These are phyloP conservation scores for Ips nitidus DNA, from an alignment of 1,140 invertebrate species.

Conservation along the genomic window DNA sequence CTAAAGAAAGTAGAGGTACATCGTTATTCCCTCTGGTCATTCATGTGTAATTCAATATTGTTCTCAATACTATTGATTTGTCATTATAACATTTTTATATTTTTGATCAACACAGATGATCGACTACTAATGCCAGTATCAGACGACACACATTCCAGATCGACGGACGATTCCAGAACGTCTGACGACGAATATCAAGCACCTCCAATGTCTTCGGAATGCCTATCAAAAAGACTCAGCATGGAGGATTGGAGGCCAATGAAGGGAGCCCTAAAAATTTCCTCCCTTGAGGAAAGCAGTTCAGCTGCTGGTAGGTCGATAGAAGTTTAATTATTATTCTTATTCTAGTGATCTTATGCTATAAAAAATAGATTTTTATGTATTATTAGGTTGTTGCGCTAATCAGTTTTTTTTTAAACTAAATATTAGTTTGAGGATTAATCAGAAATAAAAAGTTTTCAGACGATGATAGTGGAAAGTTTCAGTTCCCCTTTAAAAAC, in stretches of 20 bases:
- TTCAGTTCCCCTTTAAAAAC: too few relatives aligned
- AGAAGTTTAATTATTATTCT: constrained; percentile 23
- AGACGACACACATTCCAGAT: constrained; percentile 18
- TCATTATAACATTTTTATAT: too few relatives aligned
- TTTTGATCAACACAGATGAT: constrained; percentile 3
- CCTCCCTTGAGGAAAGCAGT: constrained; percentile 10
- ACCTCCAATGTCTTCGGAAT: constrained; percentile 12
- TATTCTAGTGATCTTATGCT: background rate
- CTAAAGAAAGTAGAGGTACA: too few relatives aligned
- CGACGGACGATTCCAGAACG: constrained; percentile 29
- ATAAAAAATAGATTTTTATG: background rate
- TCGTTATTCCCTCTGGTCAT: too few relatives aligned
- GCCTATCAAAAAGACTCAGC: constrained; percentile 22
- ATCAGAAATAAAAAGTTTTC: too few relatives aligned
- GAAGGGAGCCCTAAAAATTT: constrained; percentile 25
- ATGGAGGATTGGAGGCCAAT: constrained; percentile 33
- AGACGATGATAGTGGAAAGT: too few relatives aligned
- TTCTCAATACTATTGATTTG: too few relatives aligned
- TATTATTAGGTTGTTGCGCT: too few relatives aligned
- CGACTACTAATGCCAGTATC: constrained; percentile 11
- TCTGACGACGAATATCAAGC: constrained; percentile 23
- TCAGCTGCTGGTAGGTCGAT: constrained; percentile 33
- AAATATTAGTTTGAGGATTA: too few relatives aligned
- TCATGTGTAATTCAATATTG: too few relatives aligned
- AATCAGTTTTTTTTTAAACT: background rate